These are phyloP conservation scores for Carduelis carduelis DNA, from an alignment of 2,797 vertebrate species.

Conservation along the genomic window DNA sequence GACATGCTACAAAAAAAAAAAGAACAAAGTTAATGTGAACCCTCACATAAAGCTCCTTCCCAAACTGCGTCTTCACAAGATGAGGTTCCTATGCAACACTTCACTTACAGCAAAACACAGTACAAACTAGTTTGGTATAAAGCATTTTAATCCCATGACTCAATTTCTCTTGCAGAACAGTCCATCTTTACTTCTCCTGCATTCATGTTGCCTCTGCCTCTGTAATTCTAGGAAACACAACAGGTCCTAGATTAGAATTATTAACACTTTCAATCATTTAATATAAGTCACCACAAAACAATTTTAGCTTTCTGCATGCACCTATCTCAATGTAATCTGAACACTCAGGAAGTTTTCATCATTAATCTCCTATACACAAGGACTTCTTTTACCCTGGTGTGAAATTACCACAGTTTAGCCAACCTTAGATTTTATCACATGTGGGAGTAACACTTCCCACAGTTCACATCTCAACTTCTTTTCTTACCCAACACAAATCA, in stretches of 20 bases:
- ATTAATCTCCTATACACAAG: background rate
- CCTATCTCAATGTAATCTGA: background rate
- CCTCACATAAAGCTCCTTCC: background rate
- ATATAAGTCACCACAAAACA: background rate
- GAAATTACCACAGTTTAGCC: background rate
- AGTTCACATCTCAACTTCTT: background rate
- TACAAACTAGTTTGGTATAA: background rate
- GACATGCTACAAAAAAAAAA: background rate
- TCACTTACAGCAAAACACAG: slow-evolving; percentile 27
- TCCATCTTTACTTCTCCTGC: slow-evolving; percentile 14
- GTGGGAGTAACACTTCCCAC: background rate
- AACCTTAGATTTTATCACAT: background rate
- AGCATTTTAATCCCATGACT: slow-evolving; percentile 71
- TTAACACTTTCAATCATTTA: background rate
- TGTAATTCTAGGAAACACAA: slow-evolving; percentile 51
- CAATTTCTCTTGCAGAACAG: slow-evolving; percentile 12
- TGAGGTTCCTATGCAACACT: background rate
- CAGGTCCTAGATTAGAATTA: background rate
- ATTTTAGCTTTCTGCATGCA: background rate
- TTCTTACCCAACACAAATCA: background rate
- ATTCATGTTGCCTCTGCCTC: slow-evolving; percentile 1
- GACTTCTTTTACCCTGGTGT: background rate
- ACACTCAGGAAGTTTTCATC: background rate
- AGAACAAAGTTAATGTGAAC: background rate
- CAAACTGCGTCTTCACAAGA: background rate